Percentiles rank a stretch among this genome's conserved stretches.
Conservation (phyloP, 2,113 vertebrate species). For the Calidris pugnax region DNA sequence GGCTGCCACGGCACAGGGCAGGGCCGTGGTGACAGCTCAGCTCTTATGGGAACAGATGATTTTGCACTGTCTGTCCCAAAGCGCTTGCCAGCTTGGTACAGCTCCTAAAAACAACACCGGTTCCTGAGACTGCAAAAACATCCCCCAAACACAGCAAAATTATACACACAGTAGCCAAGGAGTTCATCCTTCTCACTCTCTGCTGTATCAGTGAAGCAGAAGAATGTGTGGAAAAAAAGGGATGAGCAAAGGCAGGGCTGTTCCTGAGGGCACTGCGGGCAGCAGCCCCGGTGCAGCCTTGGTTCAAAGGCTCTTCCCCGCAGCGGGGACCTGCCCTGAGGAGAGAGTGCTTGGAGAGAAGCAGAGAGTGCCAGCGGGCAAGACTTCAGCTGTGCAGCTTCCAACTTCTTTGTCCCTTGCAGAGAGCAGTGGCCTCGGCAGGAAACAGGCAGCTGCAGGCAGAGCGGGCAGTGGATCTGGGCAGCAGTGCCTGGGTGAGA, state of each 20-base stretch:
- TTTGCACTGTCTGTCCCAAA: neutral
- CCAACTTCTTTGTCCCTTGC: neutral
- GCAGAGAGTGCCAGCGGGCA: neutral
- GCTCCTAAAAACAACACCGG: neutral
- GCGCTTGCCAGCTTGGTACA: neutral
- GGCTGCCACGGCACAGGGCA: neutral
- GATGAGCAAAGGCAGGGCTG: neutral
- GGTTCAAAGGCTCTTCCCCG: neutral
- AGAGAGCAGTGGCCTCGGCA: neutral
- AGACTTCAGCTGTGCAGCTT: neutral
- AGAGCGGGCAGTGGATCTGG: fast-evolving
- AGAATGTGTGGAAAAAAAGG: neutral
- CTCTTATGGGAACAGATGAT: neutral
- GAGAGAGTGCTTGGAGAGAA: neutral
- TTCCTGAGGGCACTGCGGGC: neutral
- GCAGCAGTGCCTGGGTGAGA: neutral
- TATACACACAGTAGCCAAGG: neutral
- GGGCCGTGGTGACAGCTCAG: neutral
- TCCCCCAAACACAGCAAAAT: neutral
- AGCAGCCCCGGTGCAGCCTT: neutral
- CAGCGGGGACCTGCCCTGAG: neutral
- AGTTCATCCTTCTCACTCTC: neutral
- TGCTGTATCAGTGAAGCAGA: neutral
- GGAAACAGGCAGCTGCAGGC: neutral
- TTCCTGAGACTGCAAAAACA: neutral